A percentile compares a stretch with the other conserved stretches of the same genome.
Evolutionary conservation across 2,113 vertebrate species (phyloP).

Genomic region (Uropsilus gracilis): DNA sequence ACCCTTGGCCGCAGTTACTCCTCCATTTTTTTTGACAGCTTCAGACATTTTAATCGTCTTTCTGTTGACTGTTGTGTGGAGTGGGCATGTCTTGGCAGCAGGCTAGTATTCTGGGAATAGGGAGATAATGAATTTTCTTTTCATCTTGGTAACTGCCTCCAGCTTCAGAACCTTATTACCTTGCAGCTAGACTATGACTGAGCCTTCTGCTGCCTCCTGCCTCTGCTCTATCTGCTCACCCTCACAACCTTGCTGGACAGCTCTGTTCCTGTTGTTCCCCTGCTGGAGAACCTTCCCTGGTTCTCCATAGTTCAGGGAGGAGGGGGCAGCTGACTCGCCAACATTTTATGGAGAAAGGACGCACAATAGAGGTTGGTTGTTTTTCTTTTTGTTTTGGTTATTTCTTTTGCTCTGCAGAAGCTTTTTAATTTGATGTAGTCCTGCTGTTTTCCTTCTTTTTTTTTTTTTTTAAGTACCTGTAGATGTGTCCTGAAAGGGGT

Average conservation of each 20-base stretch:
- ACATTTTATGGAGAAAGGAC: background rate
- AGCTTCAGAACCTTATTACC: background rate
- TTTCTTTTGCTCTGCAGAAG: too few species aligned
- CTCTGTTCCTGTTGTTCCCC: background rate
- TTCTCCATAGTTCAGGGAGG: background rate
- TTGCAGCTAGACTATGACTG: too few species aligned
- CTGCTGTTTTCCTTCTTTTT: too few species aligned
- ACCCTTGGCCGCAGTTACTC: background rate
- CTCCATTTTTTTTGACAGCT: background rate
- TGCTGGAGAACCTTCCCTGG: background rate
- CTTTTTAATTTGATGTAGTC: too few species aligned
- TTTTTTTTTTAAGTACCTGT: too few species aligned
- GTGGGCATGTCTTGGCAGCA: fast-evolving
- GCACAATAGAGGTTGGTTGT: too few species aligned
- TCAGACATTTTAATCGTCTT: background rate
- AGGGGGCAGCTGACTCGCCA: background rate
- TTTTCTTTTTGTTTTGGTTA: too few species aligned
- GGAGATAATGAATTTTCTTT: background rate
- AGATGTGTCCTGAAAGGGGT: too few species aligned
- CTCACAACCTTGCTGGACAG: background rate
- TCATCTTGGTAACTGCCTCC: background rate
- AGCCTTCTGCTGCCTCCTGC: background rate
- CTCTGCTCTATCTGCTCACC: background rate
- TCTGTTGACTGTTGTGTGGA: background rate
- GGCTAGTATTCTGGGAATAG: background rate